Percentiles rank a stretch among this genome's conserved stretches.
phyloP scores from a whole-genome alignment of 1,140 invertebrate species.

The Formica exsecta region DNA sequence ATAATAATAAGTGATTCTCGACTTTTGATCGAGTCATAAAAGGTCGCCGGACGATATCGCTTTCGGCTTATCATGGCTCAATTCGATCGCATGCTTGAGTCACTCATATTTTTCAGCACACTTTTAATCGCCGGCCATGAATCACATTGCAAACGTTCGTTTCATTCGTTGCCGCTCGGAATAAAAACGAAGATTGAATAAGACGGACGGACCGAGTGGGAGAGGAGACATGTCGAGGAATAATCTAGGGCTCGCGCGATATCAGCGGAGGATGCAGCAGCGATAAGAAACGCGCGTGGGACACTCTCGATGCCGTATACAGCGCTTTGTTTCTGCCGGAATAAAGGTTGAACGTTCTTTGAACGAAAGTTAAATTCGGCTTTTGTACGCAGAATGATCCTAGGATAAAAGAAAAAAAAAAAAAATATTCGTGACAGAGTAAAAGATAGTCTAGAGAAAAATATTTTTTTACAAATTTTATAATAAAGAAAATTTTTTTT shows the following conservation, averaged over 20 bases:
- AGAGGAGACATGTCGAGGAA: background rate
- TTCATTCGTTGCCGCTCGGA: constrained; percentile 21
- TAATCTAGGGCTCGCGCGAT: constrained; percentile 60
- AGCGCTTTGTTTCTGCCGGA: constrained; percentile 36
- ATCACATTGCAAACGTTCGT: constrained; percentile 57
- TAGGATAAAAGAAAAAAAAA: background rate
- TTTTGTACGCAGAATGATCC: background rate
- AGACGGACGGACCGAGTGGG: background rate
- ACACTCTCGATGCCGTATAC: constrained; percentile 1
- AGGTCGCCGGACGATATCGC: constrained; percentile 25
- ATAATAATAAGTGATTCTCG: constrained; percentile 6
- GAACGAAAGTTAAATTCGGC: background rate
- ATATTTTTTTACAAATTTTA: background rate
- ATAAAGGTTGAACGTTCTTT: constrained; percentile 10
- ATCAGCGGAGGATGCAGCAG: constrained; percentile 60
- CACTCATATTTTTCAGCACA: constrained; percentile 41
- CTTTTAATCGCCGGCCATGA: constrained; percentile 61
- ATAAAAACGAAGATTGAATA: constrained; percentile 47
- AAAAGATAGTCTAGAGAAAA: background rate
- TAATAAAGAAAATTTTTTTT: background rate
- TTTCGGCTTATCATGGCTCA: constrained; percentile 61
- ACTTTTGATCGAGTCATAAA: constrained; percentile 7
- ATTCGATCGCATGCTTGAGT: constrained; percentile 55
- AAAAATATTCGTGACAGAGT: background rate
- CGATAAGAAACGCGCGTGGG: constrained; percentile 65